phyloP scores from a whole-genome alignment of 2,113 vertebrate genomes.

The Neodon shergylaensis region DNA sequence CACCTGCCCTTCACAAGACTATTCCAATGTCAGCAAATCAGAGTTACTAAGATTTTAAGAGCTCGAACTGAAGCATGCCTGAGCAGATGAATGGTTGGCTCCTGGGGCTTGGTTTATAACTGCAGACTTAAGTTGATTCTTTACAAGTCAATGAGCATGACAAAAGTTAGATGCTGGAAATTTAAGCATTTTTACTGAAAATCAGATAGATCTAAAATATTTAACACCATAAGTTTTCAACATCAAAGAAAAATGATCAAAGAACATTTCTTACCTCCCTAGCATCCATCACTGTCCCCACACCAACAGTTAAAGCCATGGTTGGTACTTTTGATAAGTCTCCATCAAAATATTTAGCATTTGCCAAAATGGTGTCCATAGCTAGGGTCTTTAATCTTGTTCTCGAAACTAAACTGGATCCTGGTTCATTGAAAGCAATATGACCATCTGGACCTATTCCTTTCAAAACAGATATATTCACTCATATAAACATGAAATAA shows the following conservation, averaged over 20 bases:
- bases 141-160: neutral
- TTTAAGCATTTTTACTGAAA: neutral
- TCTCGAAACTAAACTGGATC: slow-evolving; percentile 91
- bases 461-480: slow-evolving; percentile 82
- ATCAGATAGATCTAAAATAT: neutral
- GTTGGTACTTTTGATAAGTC: slow-evolving; percentile 91
- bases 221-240: slow-evolving; percentile 1
- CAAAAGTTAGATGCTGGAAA: neutral
- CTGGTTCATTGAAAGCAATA: slow-evolving; percentile 92
- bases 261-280: slow-evolving; percentile 86
- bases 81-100: neutral
- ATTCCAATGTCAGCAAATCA: neutral
- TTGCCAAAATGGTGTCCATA: slow-evolving; percentile 92
- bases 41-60: neutral
- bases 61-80: neutral
- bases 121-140: slow-evolving; percentile 38
- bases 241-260: slow-evolving; percentile 25
- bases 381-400: slow-evolving; percentile 91
- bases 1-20: neutral
- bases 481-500: neutral
- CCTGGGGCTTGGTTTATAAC: neutral
- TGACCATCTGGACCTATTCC: slow-evolving; percentile 92
- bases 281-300: slow-evolving; percentile 92
- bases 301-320: slow-evolving; percentile 91
- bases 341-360: slow-evolving; percentile 91